Conservation (phyloP, 2,113 vertebrate genomes). For the Cavia aperea region DNA sequence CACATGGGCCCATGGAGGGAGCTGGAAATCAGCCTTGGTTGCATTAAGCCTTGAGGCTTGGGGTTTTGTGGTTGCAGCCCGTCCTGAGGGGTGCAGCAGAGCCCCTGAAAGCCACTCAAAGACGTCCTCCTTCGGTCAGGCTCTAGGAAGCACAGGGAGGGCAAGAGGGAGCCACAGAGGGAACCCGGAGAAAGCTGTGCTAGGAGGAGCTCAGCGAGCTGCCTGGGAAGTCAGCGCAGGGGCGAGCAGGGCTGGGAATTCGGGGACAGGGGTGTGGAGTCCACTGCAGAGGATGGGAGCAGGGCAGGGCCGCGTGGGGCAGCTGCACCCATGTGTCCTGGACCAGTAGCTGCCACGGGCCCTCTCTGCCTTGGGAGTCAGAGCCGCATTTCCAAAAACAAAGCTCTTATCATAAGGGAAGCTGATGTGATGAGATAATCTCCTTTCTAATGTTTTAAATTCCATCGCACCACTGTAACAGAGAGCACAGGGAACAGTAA, state of each 20-base stretch:
- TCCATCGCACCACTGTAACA: accelerated
- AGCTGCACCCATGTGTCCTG: not conserved
- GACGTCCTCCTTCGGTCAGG: not conserved
- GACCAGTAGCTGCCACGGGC: not conserved
- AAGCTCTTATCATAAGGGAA: not conserved
- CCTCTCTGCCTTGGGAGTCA: not conserved
- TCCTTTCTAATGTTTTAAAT: not conserved
- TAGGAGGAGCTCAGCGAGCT: not conserved
- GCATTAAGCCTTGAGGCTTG: not conserved
- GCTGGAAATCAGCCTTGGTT: not conserved
- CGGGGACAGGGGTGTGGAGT: not conserved
- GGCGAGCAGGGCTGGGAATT: not conserved
- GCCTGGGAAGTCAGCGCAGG: not conserved
- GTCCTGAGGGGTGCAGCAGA: not conserved
- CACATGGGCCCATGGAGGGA: not conserved
- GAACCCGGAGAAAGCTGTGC: not conserved
- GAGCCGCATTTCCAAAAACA: not conserved
- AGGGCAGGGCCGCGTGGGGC: not conserved
- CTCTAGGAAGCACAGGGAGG: not conserved
- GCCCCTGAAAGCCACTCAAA: not conserved
- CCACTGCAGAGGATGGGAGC: accelerated
- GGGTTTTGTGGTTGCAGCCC: not conserved
- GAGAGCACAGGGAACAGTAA: not conserved
- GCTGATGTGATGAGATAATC: not conserved
- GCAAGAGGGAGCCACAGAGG: not conserved